Evolutionary conservation across 1,140 invertebrate species (phyloP).

Genomic region (Drosophila saltans): DNA sequence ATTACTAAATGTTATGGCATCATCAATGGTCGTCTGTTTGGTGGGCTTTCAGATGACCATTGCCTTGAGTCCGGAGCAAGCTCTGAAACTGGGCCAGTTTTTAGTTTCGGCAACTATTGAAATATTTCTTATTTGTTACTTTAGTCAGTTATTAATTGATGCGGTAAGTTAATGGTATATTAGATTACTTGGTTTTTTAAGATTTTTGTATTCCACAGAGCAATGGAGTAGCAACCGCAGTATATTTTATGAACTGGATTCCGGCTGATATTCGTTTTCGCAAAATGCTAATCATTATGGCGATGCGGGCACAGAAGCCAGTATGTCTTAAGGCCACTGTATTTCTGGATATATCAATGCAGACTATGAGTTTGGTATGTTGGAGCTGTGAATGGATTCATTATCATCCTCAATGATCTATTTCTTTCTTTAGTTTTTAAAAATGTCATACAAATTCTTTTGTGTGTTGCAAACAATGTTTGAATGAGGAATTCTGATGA

Average conservation of each 20-base stretch:
- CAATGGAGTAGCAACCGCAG: slow-evolving; percentile 31
- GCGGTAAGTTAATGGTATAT: slow-evolving; percentile 29
- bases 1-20: slow-evolving; percentile 58
- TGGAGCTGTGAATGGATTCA: fast-evolving
- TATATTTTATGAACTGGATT: slow-evolving; percentile 56
- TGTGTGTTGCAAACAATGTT: slow-evolving; percentile 54
- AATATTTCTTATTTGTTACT: slow-evolving; percentile 54
- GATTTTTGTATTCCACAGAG: slow-evolving; percentile 38
- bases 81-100: slow-evolving; percentile 45
- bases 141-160: slow-evolving; percentile 62
- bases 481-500: not conserved
- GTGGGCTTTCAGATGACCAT: slow-evolving; percentile 69
- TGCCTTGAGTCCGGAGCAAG: slow-evolving; percentile 31
- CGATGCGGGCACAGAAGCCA: slow-evolving; percentile 48
- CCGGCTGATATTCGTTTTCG: slow-evolving; percentile 43
- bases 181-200: not conserved
- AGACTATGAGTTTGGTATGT: slow-evolving; percentile 56
- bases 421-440: not conserved
- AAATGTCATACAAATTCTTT: slow-evolving; percentile 52
- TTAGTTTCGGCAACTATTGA: slow-evolving; percentile 37
- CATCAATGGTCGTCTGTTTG: slow-evolving; percentile 66
- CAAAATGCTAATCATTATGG: slow-evolving; percentile 56
- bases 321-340: slow-evolving; percentile 52
- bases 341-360: slow-evolving; percentile 54
- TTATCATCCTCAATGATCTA: not conserved